These are phyloP conservation scores for Hydra vulgaris DNA, from an alignment of 30 jellyfish, hydroid and myxozoan species.

Conservation along the genomic window DNA sequence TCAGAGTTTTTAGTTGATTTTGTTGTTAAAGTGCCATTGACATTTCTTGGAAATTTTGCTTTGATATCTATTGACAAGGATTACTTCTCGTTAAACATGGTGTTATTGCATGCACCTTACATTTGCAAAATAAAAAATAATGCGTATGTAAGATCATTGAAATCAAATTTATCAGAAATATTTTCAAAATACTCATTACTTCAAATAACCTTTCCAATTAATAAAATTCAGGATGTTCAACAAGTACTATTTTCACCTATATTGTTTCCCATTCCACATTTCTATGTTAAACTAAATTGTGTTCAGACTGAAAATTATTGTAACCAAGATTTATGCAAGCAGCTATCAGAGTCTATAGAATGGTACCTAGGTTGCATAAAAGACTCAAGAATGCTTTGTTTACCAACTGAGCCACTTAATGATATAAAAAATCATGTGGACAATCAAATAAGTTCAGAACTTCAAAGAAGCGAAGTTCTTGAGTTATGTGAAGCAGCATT, in stretches of 20 bases:
- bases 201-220: neutral
- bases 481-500: neutral
- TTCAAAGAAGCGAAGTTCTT: neutral
- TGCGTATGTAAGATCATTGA: no score
- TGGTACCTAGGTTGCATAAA: conserved; percentile 30
- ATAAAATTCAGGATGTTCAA: conserved; percentile 6
- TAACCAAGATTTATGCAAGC: neutral
- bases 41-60: conserved; percentile 18
- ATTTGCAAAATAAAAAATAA: no score
- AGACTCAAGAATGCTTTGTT: conserved; percentile 25
- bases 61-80: neutral
- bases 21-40: conserved; percentile 11
- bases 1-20: neutral
- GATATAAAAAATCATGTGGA: neutral
- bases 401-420: conserved; percentile 12
- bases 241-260: conserved; percentile 18
- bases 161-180: neutral
- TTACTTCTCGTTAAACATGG: neutral
- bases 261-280: conserved; percentile 26
- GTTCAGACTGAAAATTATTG: neutral
- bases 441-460: neutral
- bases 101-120: conserved; percentile 12
- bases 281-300: conserved; percentile 22
- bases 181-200: neutral
- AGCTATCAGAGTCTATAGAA: neutral